Base-by-base conservation (phyloP, 2,888 invertebrate genomes). In the Trichopoda pennipes region DNA sequence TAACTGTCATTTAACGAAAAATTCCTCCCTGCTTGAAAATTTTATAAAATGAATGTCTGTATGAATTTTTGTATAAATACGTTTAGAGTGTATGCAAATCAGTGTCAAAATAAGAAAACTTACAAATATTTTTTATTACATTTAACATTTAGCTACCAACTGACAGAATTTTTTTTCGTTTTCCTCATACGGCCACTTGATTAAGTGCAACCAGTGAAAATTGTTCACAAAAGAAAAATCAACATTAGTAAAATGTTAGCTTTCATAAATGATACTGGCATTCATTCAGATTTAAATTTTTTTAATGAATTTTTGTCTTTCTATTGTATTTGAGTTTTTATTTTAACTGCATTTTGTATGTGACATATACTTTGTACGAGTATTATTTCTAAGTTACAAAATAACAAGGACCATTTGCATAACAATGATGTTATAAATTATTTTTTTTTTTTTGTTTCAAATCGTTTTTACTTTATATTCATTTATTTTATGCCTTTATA, bases 171-270 rank as follows among this genome's bases (percentile, higher is more conserved):
- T 2, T 42, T 76, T 60, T 0, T 9, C 12, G 17, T 60, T 68
- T 16, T 38, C 10, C 61, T 56, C 47, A 19, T 70, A 55, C 60
- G 60, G 79, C 60, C 79, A 76, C 82, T 82, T 76, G 72, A 76
- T 82, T 86, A 88, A 87, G 88, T 89, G 86, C 86, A 88, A 85
- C 87, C 84, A 85, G 80, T 76, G 47, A 81, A 81, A 80, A 82
- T 82, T 73, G 21, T 51, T 55, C 35, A 56, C 51, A 73, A 68
- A 56, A 38, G 17, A 53, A 35, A 73, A 72, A 55, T 44, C 42
- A 44, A 44, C 42, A 6, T n/a, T 44, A 38, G 6, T 28, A 38
- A 23, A 53, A 44, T 32, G 32, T 35, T 21, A 23, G 61, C 21
- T 38, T 42, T 16, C 42, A 7, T 42, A 6, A 60, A 44, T 63